phyloP scores from a whole-genome alignment of 2,113 vertebrate genomes.

The Tenebrosternarchus preto region DNA sequence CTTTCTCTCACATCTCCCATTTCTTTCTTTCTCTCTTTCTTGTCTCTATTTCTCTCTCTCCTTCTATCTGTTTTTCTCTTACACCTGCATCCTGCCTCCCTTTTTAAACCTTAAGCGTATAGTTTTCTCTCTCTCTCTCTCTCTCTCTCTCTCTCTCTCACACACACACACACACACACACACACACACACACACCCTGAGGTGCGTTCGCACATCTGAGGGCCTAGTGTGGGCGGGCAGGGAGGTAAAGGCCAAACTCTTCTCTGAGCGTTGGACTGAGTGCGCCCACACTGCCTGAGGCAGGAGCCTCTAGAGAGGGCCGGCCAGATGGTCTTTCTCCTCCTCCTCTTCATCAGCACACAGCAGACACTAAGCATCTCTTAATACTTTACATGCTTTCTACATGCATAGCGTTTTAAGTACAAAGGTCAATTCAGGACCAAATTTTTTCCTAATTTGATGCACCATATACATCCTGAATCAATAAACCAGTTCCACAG shows the following conservation, averaged over 20 bases:
- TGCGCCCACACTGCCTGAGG: slow-evolving; percentile 3
- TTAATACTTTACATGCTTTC: no score
- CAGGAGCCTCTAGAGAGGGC: slow-evolving; percentile 24
- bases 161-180: background rate
- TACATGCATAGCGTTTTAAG: no score
- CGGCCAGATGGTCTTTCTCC: background rate
- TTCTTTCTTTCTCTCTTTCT: no score
- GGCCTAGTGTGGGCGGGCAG: background rate
- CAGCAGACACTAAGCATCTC: background rate
- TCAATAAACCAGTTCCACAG: no score
- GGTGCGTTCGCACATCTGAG: no score
- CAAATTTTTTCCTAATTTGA: no score
- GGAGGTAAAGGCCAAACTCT: slow-evolving; percentile 28
- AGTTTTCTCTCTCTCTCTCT: background rate
- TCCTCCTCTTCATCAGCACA: slow-evolving; percentile 21
- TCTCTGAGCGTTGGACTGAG: background rate
- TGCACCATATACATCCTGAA: no score
- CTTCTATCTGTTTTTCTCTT: no score
- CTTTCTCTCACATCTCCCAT: no score
- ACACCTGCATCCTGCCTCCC: background rate
- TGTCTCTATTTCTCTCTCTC: no score
- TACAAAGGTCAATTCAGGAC: no score
- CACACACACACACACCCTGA: background rate
- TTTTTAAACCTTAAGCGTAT: background rate
- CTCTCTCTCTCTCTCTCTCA: background rate